These are phyloP conservation scores for Cerastoderma edule DNA, from an alignment of 2,888 invertebrate species.

Conservation along the genomic window DNA sequence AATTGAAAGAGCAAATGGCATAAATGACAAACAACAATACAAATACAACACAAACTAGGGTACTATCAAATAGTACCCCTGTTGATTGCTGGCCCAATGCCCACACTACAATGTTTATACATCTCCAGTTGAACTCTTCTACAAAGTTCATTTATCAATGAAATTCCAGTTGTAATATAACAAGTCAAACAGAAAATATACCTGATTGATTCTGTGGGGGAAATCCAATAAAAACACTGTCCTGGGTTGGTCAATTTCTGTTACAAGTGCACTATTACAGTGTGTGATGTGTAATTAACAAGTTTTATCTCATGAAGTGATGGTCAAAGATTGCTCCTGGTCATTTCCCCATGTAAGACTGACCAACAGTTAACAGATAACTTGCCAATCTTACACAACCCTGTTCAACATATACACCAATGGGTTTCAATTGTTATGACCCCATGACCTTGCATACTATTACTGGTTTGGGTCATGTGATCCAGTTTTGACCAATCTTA, in stretches of 20 bases:
- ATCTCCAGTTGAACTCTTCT: constrained; percentile 19
- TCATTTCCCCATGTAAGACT: constrained; percentile 59
- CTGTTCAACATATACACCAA: constrained; percentile 60
- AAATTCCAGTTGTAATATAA: constrained; percentile 19
- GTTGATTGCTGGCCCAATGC: constrained; percentile 4
- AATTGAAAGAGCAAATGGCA: not conserved
- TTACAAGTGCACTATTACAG: constrained; percentile 18
- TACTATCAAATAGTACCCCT: not conserved
- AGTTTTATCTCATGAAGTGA: constrained; percentile 50
- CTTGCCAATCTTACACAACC: constrained; percentile 71
- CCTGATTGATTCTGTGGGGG: not conserved
- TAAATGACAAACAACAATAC: not conserved
- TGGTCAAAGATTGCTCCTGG: constrained; percentile 53
- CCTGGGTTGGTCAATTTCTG: not conserved
- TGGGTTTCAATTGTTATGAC: constrained; percentile 60
- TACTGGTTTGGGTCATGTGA: constrained; percentile 62
- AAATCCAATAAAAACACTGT: not conserved
- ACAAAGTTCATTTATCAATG: constrained; percentile 17
- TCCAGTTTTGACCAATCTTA: constrained; percentile 55
- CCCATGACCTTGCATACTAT: constrained; percentile 63
- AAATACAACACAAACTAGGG: not conserved
- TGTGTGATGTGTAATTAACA: constrained; percentile 23
- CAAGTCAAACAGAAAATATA: constrained; percentile 16
- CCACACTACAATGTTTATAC: constrained; percentile 29
- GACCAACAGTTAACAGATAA: constrained; percentile 65